Evolutionary conservation across 1,140 invertebrate genomes (phyloP).

Genomic region (Drosophila arawakana): DNA sequence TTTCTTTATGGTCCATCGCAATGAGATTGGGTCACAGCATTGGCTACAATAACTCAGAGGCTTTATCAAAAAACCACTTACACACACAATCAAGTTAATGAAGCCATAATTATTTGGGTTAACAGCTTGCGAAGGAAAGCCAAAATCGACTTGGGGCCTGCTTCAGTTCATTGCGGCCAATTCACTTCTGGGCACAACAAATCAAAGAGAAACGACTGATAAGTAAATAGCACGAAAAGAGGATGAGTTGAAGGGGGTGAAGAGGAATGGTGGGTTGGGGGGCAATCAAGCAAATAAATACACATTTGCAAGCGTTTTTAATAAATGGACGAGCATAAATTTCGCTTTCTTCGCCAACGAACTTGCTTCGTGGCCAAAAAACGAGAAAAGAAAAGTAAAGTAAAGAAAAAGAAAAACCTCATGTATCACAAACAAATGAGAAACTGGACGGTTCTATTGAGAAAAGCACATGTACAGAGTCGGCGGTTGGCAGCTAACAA

Average conservation of each 20-base stretch:
- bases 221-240: conserved; percentile 47
- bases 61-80: conserved; percentile 82
- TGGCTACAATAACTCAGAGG: conserved; percentile 67
- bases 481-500: background rate
- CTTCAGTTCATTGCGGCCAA: conserved; percentile 64
- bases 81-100: conserved; percentile 82
- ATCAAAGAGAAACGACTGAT: conserved; percentile 68
- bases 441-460: background rate
- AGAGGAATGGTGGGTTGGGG: too few species aligned
- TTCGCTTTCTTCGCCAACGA: conserved; percentile 5
- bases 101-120: conserved; percentile 83
- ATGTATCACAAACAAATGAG: background rate
- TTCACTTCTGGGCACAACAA: conserved; percentile 62
- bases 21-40: conserved; percentile 32
- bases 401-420: conserved; percentile 2
- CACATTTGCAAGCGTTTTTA: conserved; percentile 79
- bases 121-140: conserved; percentile 69
- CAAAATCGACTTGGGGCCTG: conserved; percentile 19
- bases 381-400: too few species aligned
- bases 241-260: conserved; percentile 7
- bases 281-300: conserved; percentile 44
- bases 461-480: background rate
- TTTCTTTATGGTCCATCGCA: conserved; percentile 34
- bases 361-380: background rate
- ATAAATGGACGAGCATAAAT: conserved; percentile 68